phyloP scores from a whole-genome alignment of 2,113 vertebrate species.

The Tapirus terrestris region DNA sequence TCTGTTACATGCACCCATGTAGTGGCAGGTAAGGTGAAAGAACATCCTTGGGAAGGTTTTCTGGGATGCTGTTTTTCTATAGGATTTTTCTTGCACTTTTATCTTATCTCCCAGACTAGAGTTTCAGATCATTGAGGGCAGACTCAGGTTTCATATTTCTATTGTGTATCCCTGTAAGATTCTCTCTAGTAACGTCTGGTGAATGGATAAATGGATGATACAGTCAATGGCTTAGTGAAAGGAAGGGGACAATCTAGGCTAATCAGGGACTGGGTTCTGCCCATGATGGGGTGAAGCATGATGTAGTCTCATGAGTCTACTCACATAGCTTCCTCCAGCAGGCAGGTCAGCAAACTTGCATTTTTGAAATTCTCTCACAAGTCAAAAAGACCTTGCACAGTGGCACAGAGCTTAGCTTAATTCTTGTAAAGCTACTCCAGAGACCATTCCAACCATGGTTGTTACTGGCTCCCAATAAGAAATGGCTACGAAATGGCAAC shows the following conservation, averaged over 20 bases:
- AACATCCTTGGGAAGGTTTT: background rate
- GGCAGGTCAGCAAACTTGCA: background rate
- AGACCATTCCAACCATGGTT: background rate
- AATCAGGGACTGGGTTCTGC: background rate
- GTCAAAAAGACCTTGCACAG: background rate
- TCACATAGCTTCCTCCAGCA: background rate
- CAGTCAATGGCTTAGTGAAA: background rate
- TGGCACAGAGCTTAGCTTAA: background rate
- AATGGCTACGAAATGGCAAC: conserved; percentile 18
- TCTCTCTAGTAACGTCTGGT: background rate
- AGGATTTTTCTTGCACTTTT: background rate
- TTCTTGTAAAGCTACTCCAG: background rate
- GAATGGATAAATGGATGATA: background rate
- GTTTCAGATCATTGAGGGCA: background rate
- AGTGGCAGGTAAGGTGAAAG: background rate
- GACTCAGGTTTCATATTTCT: background rate
- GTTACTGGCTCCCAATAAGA: background rate
- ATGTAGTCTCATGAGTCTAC: background rate
- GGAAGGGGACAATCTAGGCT: background rate
- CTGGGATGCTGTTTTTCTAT: background rate
- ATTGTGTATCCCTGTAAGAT: background rate
- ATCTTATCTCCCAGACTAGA: background rate
- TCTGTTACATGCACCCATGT: background rate
- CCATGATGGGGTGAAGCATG: background rate
- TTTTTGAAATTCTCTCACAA: background rate